Percentiles rank a stretch among this genome's conserved stretches.
These are phyloP conservation scores for Misgurnus mizolepis DNA, from an alignment of 2,113 vertebrate genomes.

Conservation along the genomic window DNA sequence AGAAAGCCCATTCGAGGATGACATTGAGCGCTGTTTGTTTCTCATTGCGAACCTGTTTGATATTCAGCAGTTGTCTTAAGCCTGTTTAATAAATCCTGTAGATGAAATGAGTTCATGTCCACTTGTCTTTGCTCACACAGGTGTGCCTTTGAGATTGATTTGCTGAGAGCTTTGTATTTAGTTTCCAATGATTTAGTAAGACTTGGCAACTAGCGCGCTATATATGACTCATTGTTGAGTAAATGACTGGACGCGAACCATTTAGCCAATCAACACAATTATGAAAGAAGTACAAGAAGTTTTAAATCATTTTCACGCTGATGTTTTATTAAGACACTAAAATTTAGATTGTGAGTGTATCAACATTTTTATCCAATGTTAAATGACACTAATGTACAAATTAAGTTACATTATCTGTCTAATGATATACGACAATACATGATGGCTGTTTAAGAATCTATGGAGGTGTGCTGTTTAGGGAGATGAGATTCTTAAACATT, in stretches of 20 bases:
- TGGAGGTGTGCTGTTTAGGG: too few species aligned
- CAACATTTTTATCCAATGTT: background rate
- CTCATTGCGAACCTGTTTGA: conserved; percentile 17
- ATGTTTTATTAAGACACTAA: conserved; percentile 1
- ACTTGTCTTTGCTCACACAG: conserved; percentile 40
- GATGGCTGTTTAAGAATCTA: background rate
- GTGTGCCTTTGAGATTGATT: conserved; percentile 36
- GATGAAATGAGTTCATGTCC: conserved; percentile 30
- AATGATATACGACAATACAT: background rate
- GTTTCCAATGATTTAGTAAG: conserved; percentile 19
- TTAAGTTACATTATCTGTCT: background rate
- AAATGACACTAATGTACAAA: background rate
- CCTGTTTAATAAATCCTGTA: conserved; percentile 16
- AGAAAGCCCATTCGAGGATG: conserved; percentile 48
- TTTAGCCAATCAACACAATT: background rate
- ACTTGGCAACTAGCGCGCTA: conserved; percentile 2
- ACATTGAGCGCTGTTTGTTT: conserved; percentile 44
- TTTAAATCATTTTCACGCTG: background rate
- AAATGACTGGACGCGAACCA: background rate
- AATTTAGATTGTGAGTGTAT: background rate
- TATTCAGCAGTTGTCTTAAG: conserved; percentile 13
- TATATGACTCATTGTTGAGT: conserved; percentile 13
- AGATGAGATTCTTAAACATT: too few species aligned
- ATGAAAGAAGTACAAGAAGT: background rate
- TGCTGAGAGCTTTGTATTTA: conserved; percentile 15